Base-by-base conservation (phyloP, 2,888 invertebrate genomes). In the Napeogenes inachia region DNA sequence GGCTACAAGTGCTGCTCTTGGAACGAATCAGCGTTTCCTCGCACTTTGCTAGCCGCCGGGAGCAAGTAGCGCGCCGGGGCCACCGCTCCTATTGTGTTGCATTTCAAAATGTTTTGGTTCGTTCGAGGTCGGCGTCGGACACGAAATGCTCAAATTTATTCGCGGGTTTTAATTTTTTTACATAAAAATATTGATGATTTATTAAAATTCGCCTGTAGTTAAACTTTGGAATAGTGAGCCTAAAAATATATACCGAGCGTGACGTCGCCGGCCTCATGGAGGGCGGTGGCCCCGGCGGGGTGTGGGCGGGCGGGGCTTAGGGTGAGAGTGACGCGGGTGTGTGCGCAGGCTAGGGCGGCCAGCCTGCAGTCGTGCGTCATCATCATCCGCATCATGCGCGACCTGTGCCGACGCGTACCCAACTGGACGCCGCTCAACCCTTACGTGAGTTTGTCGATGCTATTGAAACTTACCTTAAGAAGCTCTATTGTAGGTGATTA, bases 341-440 rank as follows among this genome's bases (percentile, higher is more conserved):
- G 69, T 74, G 78, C 74, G 78, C 71, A 98, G 98, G 99, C 98
- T 93, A 97, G 98, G 91, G 98, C 98, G 70, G 96, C 97, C 76
- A 96, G 96, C 71, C 93, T 98, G 80, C 98, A 98, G 89, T 98
- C 98, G 73, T 99, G 99, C 87, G 97, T 98, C 68, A 96, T 99
- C 92, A 95, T 99, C 78, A 98, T 99, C 81, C 94, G 99, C 71
- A 95, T 99, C 78, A 92, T 99, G 87, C 93, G 99, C 72, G 99
- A 99, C 92, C 93, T 99, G 65, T 98, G 98, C 87, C 96, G 96
- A 82, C 94, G 99, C 77, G 95, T 97, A 64, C 96, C 97, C 69
- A 97, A 97, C 64, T 99, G 99, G 98, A 94, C 96, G 73, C 95
- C 98, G 65, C 92, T 99, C 68, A 96, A 95, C 78, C 95, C 97